Evolutionary conservation across 1,140 invertebrate species (phyloP).

Genomic region (Bombus balteatus): DNA sequence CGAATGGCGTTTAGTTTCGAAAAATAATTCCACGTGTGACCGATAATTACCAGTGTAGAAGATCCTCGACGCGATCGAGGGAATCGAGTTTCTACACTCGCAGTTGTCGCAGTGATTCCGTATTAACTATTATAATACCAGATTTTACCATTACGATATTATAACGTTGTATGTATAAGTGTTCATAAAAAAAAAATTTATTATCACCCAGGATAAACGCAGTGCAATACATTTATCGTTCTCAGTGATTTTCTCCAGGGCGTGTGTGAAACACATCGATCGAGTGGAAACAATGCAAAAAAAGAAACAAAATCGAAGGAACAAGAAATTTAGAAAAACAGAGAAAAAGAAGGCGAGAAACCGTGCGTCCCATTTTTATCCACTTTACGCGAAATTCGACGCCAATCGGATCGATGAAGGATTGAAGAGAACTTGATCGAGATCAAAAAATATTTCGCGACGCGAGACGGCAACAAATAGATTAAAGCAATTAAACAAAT

Average conservation of each 20-base stretch:
- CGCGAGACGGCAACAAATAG: neutral
- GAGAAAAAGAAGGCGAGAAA: neutral
- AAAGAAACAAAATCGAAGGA: neutral
- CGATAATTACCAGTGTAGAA: slow-evolving; percentile 31
- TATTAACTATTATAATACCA: slow-evolving; percentile 56
- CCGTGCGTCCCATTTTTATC: neutral
- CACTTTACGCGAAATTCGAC: neutral
- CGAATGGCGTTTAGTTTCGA: slow-evolving; percentile 2
- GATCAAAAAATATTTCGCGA: neutral
- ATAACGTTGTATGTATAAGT: slow-evolving; percentile 66
- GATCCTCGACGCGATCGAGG: slow-evolving; percentile 31
- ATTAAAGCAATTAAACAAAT: neutral
- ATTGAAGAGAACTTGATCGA: neutral
- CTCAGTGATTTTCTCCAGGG: slow-evolving; percentile 36
- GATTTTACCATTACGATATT: slow-evolving; percentile 66
- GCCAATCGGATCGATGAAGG: neutral
- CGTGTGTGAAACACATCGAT: neutral
- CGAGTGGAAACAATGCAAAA: slow-evolving; percentile 5
- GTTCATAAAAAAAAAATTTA: slow-evolving; percentile 48
- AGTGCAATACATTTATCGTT: slow-evolving; percentile 53
- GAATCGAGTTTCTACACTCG: slow-evolving; percentile 38
- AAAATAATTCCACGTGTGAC: slow-evolving; percentile 11
- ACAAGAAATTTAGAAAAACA: neutral
- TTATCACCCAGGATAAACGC: slow-evolving; percentile 48
- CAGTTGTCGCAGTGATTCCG: slow-evolving; percentile 40